These are phyloP conservation scores for Lasioglossum zephyrum DNA, from an alignment of 2,888 invertebrate genomes.

Conservation along the genomic window DNA sequence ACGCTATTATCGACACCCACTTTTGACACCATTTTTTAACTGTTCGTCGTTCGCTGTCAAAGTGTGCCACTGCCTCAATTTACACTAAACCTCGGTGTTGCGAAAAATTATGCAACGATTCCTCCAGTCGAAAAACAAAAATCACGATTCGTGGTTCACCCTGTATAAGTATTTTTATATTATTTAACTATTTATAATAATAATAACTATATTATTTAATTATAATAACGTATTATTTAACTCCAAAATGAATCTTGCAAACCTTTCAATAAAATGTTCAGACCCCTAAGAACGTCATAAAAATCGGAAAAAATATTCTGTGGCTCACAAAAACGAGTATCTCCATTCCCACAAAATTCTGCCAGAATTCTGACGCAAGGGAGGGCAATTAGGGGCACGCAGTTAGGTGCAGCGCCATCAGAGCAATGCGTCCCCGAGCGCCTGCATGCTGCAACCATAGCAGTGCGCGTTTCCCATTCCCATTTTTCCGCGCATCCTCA, in stretches of 20 bases:
- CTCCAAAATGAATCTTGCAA: background rate
- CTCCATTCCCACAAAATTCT: background rate
- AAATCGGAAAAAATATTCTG: background rate
- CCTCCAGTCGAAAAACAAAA: background rate
- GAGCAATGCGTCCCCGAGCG: background rate
- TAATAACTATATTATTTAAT: too few relatives aligned
- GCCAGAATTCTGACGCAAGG: background rate
- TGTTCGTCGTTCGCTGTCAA: background rate
- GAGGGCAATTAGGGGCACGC: background rate
- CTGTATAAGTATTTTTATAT: too few relatives aligned
- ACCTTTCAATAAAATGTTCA: background rate
- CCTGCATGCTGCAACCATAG: background rate
- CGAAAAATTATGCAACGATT: background rate
- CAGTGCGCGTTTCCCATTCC: background rate
- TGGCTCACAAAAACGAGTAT: background rate
- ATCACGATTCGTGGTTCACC: too few relatives aligned
- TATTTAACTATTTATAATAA: too few relatives aligned
- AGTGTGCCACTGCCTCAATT: background rate
- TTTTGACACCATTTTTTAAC: constrained; percentile 21
- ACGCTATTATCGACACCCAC: background rate
- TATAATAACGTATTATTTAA: too few relatives aligned
- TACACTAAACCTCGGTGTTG: background rate
- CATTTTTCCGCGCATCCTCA: background rate
- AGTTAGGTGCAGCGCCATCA: background rate
- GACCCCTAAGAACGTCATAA: fast-evolving